A percentile compares a stretch with the other conserved stretches of the same genome.
phyloP scores from a whole-genome alignment of 2,888 invertebrate species.

The Hetaerina titia region DNA sequence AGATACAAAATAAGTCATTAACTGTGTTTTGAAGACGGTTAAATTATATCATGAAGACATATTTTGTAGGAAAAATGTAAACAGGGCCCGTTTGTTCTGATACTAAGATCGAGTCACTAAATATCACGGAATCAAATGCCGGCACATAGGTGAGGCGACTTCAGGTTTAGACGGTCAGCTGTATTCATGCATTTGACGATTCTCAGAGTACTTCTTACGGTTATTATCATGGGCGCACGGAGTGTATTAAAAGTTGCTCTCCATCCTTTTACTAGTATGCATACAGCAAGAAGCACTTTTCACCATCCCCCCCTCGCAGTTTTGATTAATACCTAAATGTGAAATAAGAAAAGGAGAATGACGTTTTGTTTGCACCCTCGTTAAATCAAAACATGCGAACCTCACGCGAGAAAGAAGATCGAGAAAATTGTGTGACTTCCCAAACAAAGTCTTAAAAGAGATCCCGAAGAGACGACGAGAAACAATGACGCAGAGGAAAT shows the following conservation, averaged over 20 bases:
- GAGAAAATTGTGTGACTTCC: not conserved
- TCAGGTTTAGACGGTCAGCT: not conserved
- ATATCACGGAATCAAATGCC: not conserved
- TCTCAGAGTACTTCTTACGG: not conserved
- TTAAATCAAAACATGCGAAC: not conserved
- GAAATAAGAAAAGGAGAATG: not conserved
- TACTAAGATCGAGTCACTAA: too few species aligned
- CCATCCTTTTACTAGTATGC: not conserved
- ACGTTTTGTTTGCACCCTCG: not conserved
- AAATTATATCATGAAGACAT: too few species aligned
- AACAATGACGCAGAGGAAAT: slow-evolving; percentile 18
- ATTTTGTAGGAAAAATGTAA: too few species aligned
- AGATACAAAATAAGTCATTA: too few species aligned
- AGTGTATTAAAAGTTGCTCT: not conserved
- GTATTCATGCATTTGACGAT: not conserved
- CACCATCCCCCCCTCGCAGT: not conserved
- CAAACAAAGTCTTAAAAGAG: not conserved
- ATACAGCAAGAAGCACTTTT: not conserved
- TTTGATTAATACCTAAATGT: not conserved
- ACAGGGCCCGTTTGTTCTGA: too few species aligned
- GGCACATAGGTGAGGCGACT: not conserved
- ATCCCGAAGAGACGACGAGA: not conserved
- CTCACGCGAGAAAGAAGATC: not conserved
- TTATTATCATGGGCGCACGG: not conserved
- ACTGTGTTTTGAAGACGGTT: too few species aligned